Evolutionary conservation across 2,113 vertebrate genomes (phyloP), one percentile per base, ranked within the genome.

Genomic region (Sula dactylatra): DNA sequence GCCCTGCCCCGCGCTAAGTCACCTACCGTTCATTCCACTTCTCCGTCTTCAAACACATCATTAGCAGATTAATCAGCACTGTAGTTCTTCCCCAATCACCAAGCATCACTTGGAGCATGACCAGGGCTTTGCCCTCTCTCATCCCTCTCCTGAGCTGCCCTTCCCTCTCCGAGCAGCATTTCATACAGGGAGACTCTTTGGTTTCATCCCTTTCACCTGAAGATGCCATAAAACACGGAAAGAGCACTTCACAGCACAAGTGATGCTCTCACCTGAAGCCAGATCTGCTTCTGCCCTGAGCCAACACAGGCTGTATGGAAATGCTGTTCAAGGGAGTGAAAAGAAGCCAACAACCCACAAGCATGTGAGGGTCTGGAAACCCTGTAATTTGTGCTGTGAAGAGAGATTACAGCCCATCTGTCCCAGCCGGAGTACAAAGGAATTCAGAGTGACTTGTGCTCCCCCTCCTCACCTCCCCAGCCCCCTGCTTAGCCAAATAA

Each of bases 321-420:
- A 74, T 6, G 7, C 18, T 11, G 10, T 87, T 85, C 2, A 2
- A 93, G n/a, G 44, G 12, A 89, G 10, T 22, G 11, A 86, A 85
- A 76, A 73, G 65, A 67, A 94, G 44, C 25, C 50, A 94, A 72
- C 7, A 66, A 76, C 34, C 58, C 54, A 86, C 49, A 82, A 56
- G 76, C 31, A 59, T 45, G 52, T 20, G 11, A 55, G 29, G 15
- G 47, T 81, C 65, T 82, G 69, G 42, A 95, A 95, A 85, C 26
- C 40, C 69, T 82, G 13, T 73, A 90, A 94, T 94, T 96, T 93
- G 72, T 73, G 36, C 65, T 5, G 3, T 58, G 50, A 91, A 90
- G 50, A 65, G 65, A 83, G 42, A 88, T 74, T 86, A 95, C 42
- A 80, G 77, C 58, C 89, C 83, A 93, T 73, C 62, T 80, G n/a